These are phyloP conservation scores for Coecobrya sp. DNA, from an alignment of 2,888 invertebrate genomes.

Conservation along the genomic window DNA sequence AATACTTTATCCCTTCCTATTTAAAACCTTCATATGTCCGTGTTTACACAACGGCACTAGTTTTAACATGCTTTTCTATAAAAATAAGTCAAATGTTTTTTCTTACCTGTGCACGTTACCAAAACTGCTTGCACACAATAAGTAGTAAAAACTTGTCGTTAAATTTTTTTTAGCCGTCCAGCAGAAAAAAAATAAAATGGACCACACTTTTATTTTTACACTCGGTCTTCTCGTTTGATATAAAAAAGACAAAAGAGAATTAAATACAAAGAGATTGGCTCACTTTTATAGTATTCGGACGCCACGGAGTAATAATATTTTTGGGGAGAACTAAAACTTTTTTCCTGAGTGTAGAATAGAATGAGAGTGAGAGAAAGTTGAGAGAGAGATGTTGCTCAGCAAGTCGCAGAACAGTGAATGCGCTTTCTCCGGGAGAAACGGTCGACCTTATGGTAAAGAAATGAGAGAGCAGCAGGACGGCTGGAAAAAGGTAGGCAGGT, in stretches of 20 bases:
- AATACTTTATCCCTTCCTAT: not conserved
- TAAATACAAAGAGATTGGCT: conserved; percentile 28
- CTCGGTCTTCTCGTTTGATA: not conserved
- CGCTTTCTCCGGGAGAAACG: conserved; percentile 71
- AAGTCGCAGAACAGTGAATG: conserved; percentile 77
- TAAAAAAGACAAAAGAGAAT: conserved; percentile 42
- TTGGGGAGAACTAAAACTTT: conserved; percentile 59
- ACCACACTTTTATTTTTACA: conserved; percentile 60
- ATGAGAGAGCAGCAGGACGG: conserved; percentile 47
- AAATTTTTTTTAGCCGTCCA: conserved; percentile 63
- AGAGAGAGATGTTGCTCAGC: conserved; percentile 71
- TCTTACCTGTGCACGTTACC: conserved; percentile 64
- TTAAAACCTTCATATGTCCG: no score
- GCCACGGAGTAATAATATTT: not conserved
- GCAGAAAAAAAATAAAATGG: conserved; percentile 39
- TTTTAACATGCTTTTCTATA: no score
- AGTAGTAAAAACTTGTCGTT: conserved; percentile 58
- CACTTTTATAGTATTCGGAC: conserved; percentile 36
- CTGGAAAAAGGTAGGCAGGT: not conserved
- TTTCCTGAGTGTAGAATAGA: not conserved
- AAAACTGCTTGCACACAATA: conserved; percentile 1
- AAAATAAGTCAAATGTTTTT: no score
- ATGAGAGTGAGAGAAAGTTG: conserved; percentile 30
- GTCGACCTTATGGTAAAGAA: conserved; percentile 80
- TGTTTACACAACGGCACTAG: no score